Base-by-base conservation (phyloP, 2,888 invertebrate genomes). In the Thereva unica region DNA sequence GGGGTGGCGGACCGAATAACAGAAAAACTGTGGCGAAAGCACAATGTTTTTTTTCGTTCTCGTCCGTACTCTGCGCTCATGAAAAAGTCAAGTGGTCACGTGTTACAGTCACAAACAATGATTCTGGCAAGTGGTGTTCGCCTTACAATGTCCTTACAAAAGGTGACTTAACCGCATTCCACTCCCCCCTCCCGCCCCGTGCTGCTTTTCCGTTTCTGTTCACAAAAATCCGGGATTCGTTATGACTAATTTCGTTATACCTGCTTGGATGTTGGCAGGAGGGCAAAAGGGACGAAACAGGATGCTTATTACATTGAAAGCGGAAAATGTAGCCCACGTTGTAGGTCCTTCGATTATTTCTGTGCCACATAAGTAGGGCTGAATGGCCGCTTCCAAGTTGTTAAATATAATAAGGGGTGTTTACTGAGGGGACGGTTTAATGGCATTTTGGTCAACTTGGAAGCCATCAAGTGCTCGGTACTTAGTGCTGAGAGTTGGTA, bases 11-110 rank as follows among this genome's bases (percentile, higher is more conserved):
- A 65, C 23, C 64, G 64, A 45, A 38, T 55, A 65, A 53, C 52
- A 53, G 64, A 53, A 64, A 64, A 64, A 53, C 53, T 53, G 44
- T 53, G 44, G 38, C 44, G 10, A 8, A 53, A 23, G 23, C 23
- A 23, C 10, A 38, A 34, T 8, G 44, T 42, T 41, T 38, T 61
- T 49, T 55, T 67, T 10, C n/a, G n/a, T n/a, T 41, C 37, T 42
- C 9, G 40, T 54, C 37, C 10, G 23, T 64, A 8, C 10, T 35
- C 42, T 45, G 56, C 50, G 50, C 40, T 50, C 49, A 50, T 50
- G 61, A 50, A 57, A 67, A 67, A 65, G 67, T 68, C 67, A 68
- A 68, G 67, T 68, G 67, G 59, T 68, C 67, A 68, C 67, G 67
- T 68, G 67, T 68, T 54, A 65, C 59, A 56, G 49, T 65, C 55